phyloP scores from a whole-genome alignment of 2,888 invertebrate species.

The Eupithecia subumbrata region DNA sequence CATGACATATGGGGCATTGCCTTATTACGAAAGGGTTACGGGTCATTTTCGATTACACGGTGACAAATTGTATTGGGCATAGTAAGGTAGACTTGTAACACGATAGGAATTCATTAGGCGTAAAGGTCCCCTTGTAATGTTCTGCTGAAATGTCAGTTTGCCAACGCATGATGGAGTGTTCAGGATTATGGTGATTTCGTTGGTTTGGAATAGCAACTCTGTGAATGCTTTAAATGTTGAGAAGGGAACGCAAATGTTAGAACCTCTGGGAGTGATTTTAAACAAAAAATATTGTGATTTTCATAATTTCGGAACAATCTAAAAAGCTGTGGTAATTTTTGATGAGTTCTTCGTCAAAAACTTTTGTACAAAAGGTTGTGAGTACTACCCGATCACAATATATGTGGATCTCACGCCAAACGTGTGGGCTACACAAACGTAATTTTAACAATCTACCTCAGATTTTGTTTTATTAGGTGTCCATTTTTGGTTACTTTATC shows the following conservation, averaged over 20 bases:
- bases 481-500: not conserved
- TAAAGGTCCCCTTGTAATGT: conserved; percentile 57
- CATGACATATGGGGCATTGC: conserved; percentile 34
- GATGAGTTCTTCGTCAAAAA: not conserved
- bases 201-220: not conserved
- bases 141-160: conserved; percentile 56
- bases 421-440: not conserved
- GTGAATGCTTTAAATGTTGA: not conserved
- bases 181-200: conserved; percentile 34
- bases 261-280: not conserved
- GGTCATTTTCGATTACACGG: conserved; percentile 47
- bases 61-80: conserved; percentile 52
- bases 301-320: not conserved
- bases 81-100: conserved; percentile 50
- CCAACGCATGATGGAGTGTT: conserved; percentile 41
- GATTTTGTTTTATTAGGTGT: not conserved
- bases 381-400: not conserved
- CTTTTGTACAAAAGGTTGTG: not conserved
- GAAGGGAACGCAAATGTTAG: not conserved
- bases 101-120: conserved; percentile 70
- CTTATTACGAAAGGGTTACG: conserved; percentile 43
- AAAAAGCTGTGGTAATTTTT: not conserved
- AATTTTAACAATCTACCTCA: not conserved
- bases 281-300: not conserved
- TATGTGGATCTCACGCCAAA: too few species aligned